A percentile compares a stretch with the other conserved stretches of the same genome.
phyloP scores from a whole-genome alignment of 2,888 invertebrate species.

The Sesamia inferens region DNA sequence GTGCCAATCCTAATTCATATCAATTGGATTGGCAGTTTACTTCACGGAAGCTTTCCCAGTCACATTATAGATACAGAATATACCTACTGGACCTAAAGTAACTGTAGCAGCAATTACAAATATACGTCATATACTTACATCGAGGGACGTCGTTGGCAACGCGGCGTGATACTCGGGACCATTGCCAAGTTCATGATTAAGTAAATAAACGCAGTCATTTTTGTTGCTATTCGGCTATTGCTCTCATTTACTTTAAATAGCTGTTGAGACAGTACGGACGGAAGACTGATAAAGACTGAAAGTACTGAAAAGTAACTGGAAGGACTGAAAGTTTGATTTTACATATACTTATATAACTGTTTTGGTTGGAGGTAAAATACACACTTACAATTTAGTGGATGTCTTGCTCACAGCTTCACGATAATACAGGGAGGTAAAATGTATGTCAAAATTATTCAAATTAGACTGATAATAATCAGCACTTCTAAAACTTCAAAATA shows the following conservation, averaged over 20 bases:
- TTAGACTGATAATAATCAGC: too few relatives aligned
- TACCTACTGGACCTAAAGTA: not conserved
- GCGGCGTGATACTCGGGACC: constrained; percentile 44
- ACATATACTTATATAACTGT: not conserved
- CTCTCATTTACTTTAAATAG: constrained; percentile 27
- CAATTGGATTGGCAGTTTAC: too few relatives aligned
- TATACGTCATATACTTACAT: constrained; percentile 21
- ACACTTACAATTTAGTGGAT: too few relatives aligned
- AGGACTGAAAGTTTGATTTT: not conserved
- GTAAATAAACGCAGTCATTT: constrained; percentile 30
- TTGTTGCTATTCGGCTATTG: constrained; percentile 24
- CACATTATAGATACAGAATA: too few relatives aligned
- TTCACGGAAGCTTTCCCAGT: too few relatives aligned
- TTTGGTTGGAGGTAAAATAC: not conserved
- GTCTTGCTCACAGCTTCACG: too few relatives aligned
- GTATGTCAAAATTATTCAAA: too few relatives aligned
- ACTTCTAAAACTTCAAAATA: too few relatives aligned
- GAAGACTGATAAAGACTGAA: not conserved
- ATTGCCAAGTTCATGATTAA: constrained; percentile 66
- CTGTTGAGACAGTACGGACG: not conserved
- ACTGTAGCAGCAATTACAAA: not conserved
- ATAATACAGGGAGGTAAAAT: too few relatives aligned
- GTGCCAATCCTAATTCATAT: too few relatives aligned
- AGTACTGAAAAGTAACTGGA: too few relatives aligned
- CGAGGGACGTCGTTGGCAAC: constrained; percentile 30